Evolutionary conservation across 1,140 invertebrate genomes (phyloP).

Genomic region (Hetaerina americana): DNA sequence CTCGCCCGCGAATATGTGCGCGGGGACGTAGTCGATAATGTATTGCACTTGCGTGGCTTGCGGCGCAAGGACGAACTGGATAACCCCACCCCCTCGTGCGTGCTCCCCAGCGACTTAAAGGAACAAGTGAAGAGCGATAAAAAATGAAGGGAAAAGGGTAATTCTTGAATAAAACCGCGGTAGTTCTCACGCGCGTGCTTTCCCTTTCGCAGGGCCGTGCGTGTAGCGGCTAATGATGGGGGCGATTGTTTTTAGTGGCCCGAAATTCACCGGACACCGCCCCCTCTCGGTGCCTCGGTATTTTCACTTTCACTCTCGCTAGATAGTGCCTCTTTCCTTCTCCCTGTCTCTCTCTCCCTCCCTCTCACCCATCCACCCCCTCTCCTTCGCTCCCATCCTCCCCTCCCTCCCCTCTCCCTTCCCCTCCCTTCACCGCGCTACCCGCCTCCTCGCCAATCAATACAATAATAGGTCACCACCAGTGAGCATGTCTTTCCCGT

Average conservation of each 20-base stretch:
- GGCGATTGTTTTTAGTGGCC: not conserved
- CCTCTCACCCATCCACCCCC: not conserved
- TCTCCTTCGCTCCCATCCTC: too few relatives aligned
- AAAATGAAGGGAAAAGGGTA: too few relatives aligned
- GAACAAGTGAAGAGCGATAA: too few relatives aligned
- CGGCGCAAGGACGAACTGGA: too few relatives aligned
- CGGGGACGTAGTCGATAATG: too few relatives aligned
- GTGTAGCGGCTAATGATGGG: not conserved
- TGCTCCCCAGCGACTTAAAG: too few relatives aligned
- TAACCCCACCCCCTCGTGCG: too few relatives aligned
- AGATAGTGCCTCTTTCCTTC: not conserved
- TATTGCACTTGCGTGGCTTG: too few relatives aligned
- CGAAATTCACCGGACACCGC: not conserved
- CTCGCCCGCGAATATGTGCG: too few relatives aligned
- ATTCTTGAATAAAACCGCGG: too few relatives aligned
- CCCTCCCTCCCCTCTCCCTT: not conserved
- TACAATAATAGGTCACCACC: not conserved
- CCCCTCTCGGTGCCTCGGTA: not conserved
- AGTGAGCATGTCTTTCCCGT: not conserved
- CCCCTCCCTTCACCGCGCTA: too few relatives aligned
- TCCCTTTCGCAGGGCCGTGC: not conserved
- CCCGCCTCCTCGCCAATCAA: not conserved
- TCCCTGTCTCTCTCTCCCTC: not conserved
- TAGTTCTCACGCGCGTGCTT: too few relatives aligned
- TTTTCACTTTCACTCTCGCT: not conserved